Conservation (phyloP, 2,113 vertebrate genomes). For the Paradoxurus hermaphroditus region DNA sequence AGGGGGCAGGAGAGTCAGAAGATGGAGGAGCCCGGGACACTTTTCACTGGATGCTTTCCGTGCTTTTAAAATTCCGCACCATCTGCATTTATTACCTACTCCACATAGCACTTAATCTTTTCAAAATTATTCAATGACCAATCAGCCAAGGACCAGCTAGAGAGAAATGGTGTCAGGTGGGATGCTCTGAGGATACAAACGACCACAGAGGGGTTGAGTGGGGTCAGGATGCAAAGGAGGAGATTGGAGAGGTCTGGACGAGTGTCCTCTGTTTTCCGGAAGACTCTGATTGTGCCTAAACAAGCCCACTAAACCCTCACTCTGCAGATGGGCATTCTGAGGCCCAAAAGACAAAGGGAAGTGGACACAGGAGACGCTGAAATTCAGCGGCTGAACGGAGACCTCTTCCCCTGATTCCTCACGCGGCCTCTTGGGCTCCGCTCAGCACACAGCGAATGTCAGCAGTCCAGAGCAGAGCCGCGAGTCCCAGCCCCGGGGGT, state of each 20-base stretch:
- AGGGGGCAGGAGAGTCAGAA: neutral
- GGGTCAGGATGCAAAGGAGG: neutral
- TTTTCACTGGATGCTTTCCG: neutral
- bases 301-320: neutral
- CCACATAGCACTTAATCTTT: neutral
- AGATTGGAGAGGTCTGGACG: neutral
- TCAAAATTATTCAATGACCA: neutral
- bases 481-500: neutral
- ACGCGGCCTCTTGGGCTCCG: neutral
- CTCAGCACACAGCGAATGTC: fast-evolving
- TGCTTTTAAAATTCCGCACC: neutral
- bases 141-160: neutral
- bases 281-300: neutral
- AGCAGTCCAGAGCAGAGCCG: no score
- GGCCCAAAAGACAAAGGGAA: neutral
- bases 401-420: neutral
- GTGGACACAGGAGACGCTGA: neutral
- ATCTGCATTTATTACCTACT: neutral
- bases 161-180: neutral
- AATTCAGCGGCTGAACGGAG: fast-evolving
- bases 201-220: neutral
- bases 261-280: neutral
- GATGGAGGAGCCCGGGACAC: neutral
- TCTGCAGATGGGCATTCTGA: neutral
- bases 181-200: neutral